Percentiles rank a stretch among this genome's conserved stretches.
phyloP scores from a whole-genome alignment of 2,888 invertebrate species.

The Prenolepis imparis region DNA sequence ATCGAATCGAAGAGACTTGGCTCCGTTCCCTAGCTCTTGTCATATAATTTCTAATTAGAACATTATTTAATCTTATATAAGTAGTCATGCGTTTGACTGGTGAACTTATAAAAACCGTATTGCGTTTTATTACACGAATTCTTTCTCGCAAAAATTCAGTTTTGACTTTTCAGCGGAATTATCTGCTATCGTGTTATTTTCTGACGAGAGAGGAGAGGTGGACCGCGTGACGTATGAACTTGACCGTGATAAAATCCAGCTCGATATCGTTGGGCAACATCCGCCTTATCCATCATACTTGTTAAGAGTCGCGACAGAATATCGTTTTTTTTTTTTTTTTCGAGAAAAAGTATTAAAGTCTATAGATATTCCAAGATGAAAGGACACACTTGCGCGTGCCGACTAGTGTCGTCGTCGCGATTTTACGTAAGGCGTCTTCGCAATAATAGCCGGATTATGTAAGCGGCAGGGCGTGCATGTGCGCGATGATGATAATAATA shows the following conservation, averaged over 20 bases:
- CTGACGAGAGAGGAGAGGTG: neutral
- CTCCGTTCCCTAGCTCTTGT: neutral
- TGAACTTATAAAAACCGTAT: neutral
- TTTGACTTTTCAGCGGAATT: neutral
- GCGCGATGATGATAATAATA: conserved; percentile 40
- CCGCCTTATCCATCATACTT: conserved; percentile 18
- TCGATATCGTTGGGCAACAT: conserved; percentile 25
- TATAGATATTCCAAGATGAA: conserved; percentile 30
- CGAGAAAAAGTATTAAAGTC: conserved; percentile 15
- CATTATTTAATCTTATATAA: neutral
- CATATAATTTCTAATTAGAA: conserved; percentile 11
- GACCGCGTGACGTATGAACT: conserved; percentile 30
- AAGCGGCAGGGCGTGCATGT: conserved; percentile 22
- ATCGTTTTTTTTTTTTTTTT: neutral
- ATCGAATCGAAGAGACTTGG: conserved; percentile 9
- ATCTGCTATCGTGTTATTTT: conserved; percentile 32
- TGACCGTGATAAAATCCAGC: conserved; percentile 25
- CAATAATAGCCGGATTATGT: conserved; percentile 44
- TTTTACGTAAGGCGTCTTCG: conserved; percentile 45
- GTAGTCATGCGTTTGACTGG: neutral
- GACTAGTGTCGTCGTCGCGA: neutral
- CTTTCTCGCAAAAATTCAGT: neutral
- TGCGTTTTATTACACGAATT: neutral
- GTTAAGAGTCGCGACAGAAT: conserved; percentile 19
- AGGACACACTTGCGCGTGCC: conserved; percentile 17